Base-by-base conservation (phyloP, 1,140 invertebrate species). In the Drosophila nasuta region DNA sequence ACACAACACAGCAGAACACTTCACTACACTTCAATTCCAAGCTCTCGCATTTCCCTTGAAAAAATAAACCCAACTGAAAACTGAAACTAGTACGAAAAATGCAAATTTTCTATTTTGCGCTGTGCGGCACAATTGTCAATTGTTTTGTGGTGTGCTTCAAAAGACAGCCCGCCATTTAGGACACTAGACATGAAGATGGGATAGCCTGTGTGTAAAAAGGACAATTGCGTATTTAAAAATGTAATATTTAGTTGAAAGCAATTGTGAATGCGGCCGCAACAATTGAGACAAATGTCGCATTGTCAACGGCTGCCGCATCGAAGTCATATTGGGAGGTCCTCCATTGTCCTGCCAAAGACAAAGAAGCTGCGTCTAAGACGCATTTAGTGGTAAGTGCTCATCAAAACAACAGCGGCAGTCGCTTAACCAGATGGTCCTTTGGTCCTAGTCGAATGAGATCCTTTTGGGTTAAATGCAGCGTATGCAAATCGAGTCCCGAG, bases 261-360 rank as follows among this genome's bases (percentile, higher is more conserved):
- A 79, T 79, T 74, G 56, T 70, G 57, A 48, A 59, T 63, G 62
- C 17, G n/a, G 46, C 68, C 49, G 75, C 69, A 69, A 71, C 78
- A 76, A 79, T 75, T 65, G 77, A 77, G 56, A 79, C 83, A 71
- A 79, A 82, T 88, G 75, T 70, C 74, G 72, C 76, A 88, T 76
- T 76, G 73, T 76, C 73, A 64, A 74, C 57, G 20, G 20, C 38
- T 28, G 54, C 82, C 74, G 20, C 64, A 77, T 56, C 41, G 68
- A 83, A 83, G 83, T 87, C 83, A 87, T 88, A 80, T 87, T 88
- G 85, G 83, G 85, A 89, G 83, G 83, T 88, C 85, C 83, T 80
- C 25, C 58, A 68, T 74, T 71, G 73, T 86, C 62, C 72, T 60
- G 41, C 8, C 63, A 71, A 59, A 71, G 54, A 30, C 73, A 77